phyloP scores from a whole-genome alignment of 2,113 vertebrate species.

The Cavia aperea region DNA sequence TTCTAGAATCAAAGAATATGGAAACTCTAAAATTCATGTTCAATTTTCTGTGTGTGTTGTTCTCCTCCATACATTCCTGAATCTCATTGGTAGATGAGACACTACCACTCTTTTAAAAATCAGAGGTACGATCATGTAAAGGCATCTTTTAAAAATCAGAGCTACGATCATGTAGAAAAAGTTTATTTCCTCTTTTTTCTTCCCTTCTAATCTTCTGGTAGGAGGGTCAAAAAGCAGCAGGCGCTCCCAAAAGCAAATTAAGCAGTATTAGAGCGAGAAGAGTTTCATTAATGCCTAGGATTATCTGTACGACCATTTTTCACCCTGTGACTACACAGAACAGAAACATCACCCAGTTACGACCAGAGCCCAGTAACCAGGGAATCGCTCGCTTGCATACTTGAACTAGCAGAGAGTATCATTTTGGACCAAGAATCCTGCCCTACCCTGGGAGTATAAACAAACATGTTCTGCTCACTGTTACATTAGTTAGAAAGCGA shows the following conservation, averaged over 20 bases:
- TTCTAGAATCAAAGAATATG: not conserved
- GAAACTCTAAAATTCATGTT: not conserved
- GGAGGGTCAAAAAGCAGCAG: not conserved
- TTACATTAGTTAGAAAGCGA: not conserved
- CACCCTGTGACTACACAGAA: not conserved
- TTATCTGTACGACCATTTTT: not conserved
- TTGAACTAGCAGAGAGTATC: not conserved
- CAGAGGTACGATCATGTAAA: not conserved
- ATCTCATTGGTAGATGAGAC: not conserved
- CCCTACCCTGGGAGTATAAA: not conserved
- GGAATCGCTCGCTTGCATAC: not conserved
- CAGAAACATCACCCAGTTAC: not conserved
- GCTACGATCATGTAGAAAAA: not conserved
- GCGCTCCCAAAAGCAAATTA: not conserved
- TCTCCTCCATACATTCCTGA: not conserved
- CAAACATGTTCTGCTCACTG: not conserved
- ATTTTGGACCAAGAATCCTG: not conserved
- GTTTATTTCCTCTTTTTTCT: constrained; percentile 32
- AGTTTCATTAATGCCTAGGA: not conserved
- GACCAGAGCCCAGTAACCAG: not conserved
- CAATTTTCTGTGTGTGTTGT: not conserved
- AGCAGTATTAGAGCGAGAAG: not conserved
- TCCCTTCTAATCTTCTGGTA: not conserved
- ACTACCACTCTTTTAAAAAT: not conserved
- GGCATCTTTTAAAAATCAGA: not conserved